Evolutionary conservation across 2,888 invertebrate species (phyloP), one percentile per base, ranked within the genome.

Genomic region (Diadromus collaris): DNA sequence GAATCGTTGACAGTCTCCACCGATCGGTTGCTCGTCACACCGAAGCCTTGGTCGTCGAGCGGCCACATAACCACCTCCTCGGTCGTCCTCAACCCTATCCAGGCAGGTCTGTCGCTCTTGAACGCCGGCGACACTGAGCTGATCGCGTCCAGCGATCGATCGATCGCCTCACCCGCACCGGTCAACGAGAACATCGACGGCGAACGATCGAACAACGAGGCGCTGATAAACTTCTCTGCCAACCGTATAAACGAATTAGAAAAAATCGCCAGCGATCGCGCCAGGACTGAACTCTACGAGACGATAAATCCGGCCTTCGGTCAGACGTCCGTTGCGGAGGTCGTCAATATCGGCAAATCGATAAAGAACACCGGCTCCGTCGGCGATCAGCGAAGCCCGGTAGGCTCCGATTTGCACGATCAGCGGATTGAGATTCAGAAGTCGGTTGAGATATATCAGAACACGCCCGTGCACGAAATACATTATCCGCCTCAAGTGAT

Each of bases 401-500:
- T 34, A 2, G 29, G 29, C 6, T 27, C 48, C 21, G 60, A 71
- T 46, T 24, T 75, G 64, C 70, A 44, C 44, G 81, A 83, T 79
- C 79, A 81, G 56, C 68, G 73, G 9, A 83, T 90, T 63, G 90
- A 90, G 81, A 88, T 90, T 71, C 90, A 90, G 76, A 91, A 90
- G 80, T 89, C 90, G 7, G 80, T 90, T 24, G 90, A 90, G 71
- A 70, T 90, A 51, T 90, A 88, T 78, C 88, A 89, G 65, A 87
- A 85, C 19, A 86, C 86, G 27, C 89, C 90, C n/a, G 82, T 88
- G 13, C 88, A 88, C n/a, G 89, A 89, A 80, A 88, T 89, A 64
- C 89, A 90, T 83, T 90, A 89, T 73, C 86, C 88, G 2, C 74
- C 82, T 29, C 82, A 85, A 56, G 84, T 86, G 48, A 70, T 83